A percentile compares a stretch with the other conserved stretches of the same genome.
Evolutionary conservation across 2,113 vertebrate genomes (phyloP).

Genomic region (Bufo gargarizans): DNA sequence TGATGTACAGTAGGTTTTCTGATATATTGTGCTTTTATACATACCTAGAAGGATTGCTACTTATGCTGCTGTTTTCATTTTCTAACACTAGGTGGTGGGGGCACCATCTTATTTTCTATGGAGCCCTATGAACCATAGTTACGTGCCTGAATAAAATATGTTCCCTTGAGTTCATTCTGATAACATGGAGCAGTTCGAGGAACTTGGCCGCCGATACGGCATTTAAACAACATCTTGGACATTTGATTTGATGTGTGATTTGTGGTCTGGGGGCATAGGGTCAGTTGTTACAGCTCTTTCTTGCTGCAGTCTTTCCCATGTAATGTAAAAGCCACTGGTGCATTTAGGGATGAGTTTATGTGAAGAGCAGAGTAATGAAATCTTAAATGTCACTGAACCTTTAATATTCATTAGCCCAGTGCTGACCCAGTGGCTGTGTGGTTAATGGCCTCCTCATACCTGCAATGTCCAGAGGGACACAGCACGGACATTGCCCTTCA

Average conservation of each 20-base stretch:
- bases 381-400: conserved; percentile 58
- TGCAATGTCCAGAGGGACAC: neutral
- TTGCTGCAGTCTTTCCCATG: neutral
- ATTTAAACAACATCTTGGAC: neutral
- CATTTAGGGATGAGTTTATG: conserved; percentile 42
- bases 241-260: neutral
- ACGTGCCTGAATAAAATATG: too few relatives aligned
- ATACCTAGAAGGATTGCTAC: too few relatives aligned
- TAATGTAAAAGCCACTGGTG: conserved; percentile 6
- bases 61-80: too few relatives aligned
- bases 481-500: neutral
- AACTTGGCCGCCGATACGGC: too few relatives aligned
- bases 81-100: too few relatives aligned
- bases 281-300: neutral
- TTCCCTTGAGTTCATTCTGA: too few relatives aligned
- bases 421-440: conserved; percentile 41
- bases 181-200: too few relatives aligned
- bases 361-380: conserved; percentile 52
- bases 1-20: too few relatives aligned
- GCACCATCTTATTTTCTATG: too few relatives aligned
- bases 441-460: conserved; percentile 20
- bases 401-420: conserved; percentile 57
- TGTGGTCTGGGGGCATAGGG: neutral
- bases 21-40: too few relatives aligned
- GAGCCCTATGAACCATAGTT: too few relatives aligned